Evolutionary conservation across 2,888 invertebrate genomes (phyloP).

Genomic region (Scaptomyza flava): DNA sequence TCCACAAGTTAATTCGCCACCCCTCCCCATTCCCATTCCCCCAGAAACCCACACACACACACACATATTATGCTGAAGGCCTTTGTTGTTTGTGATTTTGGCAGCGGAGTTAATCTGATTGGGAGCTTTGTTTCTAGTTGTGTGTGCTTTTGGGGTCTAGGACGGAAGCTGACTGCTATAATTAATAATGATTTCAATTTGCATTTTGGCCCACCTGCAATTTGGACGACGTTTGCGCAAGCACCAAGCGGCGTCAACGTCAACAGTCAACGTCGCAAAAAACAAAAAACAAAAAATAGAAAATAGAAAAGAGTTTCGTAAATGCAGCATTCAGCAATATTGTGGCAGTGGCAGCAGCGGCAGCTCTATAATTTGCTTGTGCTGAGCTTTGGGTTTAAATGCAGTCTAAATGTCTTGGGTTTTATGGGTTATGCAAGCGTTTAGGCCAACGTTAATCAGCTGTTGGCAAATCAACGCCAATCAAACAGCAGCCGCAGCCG

Average conservation of each 20-base stretch:
- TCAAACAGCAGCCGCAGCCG: slow-evolving; percentile 22
- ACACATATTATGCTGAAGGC: slow-evolving; percentile 6
- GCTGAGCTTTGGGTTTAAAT: slow-evolving; percentile 1
- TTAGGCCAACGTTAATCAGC: slow-evolving; percentile 61
- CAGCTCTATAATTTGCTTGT: slow-evolving; percentile 43
- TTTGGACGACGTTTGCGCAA: slow-evolving; percentile 60
- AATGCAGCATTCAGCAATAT: not conserved
- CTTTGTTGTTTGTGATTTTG: slow-evolving; percentile 49
- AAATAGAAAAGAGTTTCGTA: slow-evolving; percentile 2
- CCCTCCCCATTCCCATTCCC: not conserved
- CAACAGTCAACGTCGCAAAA: slow-evolving; percentile 5
- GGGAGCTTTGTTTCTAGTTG: slow-evolving; percentile 7
- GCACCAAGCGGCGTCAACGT: slow-evolving; percentile 45
- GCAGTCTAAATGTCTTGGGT: slow-evolving; percentile 15
- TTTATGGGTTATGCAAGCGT: slow-evolving; percentile 47
- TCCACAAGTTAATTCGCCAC: slow-evolving; percentile 3
- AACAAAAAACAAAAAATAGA: not conserved
- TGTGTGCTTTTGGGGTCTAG: slow-evolving; percentile 66
- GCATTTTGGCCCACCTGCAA: slow-evolving; percentile 73
- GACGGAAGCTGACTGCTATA: slow-evolving; percentile 76
- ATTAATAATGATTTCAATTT: slow-evolving; percentile 79
- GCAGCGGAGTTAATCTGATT: slow-evolving; percentile 51
- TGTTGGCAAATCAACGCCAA: slow-evolving; percentile 65
- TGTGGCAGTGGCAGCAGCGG: slow-evolving; percentile 13
- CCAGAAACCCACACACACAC: not conserved